Base-by-base conservation (phyloP, 2,888 invertebrate genomes). In the Buathra laborator region DNA sequence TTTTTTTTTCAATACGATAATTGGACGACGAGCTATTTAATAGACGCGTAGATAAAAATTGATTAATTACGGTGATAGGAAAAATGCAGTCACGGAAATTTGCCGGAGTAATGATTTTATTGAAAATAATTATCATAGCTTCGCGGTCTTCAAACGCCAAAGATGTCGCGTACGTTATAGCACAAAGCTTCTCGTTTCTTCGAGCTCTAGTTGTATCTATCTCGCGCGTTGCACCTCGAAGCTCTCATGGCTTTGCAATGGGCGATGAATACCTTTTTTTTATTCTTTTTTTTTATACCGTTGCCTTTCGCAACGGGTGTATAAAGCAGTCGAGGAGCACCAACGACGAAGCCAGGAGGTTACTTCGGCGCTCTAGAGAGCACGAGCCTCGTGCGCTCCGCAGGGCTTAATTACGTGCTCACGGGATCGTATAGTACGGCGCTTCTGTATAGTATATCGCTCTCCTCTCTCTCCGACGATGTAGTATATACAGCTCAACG, bases 331-430 rank as follows among this genome's bases (percentile, higher is more conserved):
- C 75, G 66, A 76, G 51, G 66, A 64, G 75, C 24, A 1, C 59
- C 59, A 53, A 53, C 75, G 66, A 51, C 75, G 75, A n/a, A 56
- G 59, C 74, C 10, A 2, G 14, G 46, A 46, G 12, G 74, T 48
- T 29, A 64, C 74, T 64, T 46, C 32, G 29, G 48, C 14, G 66
- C 75, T 51, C 48, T 51, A 66, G 75, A 76, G 75, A 76, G 75
- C 48, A 46, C 46, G 74, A 64, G 64, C 74, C 48, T 59, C 59
- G 59, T 32, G 43, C 43, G 75, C 66, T 76, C 75, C 75, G 32
- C 75, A 24, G 75, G 75, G 75, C 75, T 76, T 76, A 76, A 76
- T 76, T 76, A 76, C 75, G 75, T 76, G 64, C 75, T 76, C 75
- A 53, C 75, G 48, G 66, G 48, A 48, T 48, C 43, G 74, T 62